phyloP scores from a whole-genome alignment of 1,140 invertebrate species.

The Eurosta solidaginis region DNA sequence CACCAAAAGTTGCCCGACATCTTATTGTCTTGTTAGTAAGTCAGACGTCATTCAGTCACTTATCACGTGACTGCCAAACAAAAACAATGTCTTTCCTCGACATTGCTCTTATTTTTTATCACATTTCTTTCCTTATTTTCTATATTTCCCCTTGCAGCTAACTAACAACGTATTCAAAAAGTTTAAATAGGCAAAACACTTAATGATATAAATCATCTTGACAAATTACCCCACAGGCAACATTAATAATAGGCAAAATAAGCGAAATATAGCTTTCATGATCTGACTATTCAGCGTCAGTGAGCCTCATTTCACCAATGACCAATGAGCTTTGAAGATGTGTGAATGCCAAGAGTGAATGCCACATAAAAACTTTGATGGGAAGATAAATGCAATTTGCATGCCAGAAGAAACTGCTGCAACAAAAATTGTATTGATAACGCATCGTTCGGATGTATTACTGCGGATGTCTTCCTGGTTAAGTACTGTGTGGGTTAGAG shows the following conservation, averaged over 20 bases:
- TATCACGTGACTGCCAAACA: not conserved
- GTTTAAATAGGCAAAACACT: constrained; percentile 20
- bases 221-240: constrained; percentile 21
- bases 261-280: not conserved
- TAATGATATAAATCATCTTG: constrained; percentile 27
- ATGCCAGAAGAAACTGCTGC: not conserved
- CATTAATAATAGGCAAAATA: constrained; percentile 23
- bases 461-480: too few species aligned
- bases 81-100: not conserved
- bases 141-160: not conserved
- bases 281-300: not conserved
- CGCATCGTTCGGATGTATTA: not conserved
- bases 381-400: not conserved
- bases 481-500: too few species aligned
- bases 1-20: too few species aligned
- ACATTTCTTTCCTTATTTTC: not conserved
- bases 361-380: not conserved
- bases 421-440: not conserved
- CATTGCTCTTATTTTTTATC: not conserved
- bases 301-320: too few species aligned
- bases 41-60: not conserved
- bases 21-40: constrained; percentile 1
- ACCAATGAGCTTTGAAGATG: not conserved
- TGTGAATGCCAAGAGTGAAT: not conserved
- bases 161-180: not conserved